Percentiles rank a stretch among this genome's conserved stretches.
phyloP scores from a whole-genome alignment of 2,797 vertebrate genomes.

The Phalanger gymnotis region DNA sequence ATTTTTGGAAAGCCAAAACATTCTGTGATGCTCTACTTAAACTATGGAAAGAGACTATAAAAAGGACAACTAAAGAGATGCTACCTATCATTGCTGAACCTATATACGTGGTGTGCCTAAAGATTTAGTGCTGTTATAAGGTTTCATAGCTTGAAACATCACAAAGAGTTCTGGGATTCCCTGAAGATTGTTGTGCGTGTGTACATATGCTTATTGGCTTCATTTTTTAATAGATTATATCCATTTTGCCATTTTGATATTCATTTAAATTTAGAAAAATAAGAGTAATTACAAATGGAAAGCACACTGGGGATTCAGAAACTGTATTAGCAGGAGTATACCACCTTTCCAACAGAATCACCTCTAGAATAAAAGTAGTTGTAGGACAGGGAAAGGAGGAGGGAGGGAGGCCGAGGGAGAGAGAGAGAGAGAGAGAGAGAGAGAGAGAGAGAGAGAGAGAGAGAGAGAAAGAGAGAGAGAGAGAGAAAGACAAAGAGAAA shows the following conservation, averaged over 20 bases:
- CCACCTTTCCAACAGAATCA: not conserved
- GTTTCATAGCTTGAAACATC: not conserved
- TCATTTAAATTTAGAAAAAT: not conserved
- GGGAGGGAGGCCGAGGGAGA: no score
- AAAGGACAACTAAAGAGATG: not conserved
- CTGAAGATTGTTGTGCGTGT: not conserved
- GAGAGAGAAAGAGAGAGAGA: not conserved
- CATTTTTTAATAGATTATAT: not conserved
- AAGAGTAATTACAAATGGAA: not conserved
- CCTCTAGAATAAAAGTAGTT: no score
- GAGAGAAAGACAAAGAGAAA: no score
- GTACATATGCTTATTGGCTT: not conserved
- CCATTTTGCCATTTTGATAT: not conserved
- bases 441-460: no score
- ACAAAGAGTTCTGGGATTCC: not conserved
- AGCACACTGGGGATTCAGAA: not conserved
- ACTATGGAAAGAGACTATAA: not conserved
- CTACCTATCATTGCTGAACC: not conserved
- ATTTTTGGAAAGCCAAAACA: not conserved
- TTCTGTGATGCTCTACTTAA: not conserved
- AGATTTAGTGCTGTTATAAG: not conserved
- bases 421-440: no score
- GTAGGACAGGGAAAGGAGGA: no score
- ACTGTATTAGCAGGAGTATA: no score
- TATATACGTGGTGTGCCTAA: not conserved